These are phyloP conservation scores for Picus viridis DNA, from an alignment of 2,797 vertebrate species.

Conservation along the genomic window DNA sequence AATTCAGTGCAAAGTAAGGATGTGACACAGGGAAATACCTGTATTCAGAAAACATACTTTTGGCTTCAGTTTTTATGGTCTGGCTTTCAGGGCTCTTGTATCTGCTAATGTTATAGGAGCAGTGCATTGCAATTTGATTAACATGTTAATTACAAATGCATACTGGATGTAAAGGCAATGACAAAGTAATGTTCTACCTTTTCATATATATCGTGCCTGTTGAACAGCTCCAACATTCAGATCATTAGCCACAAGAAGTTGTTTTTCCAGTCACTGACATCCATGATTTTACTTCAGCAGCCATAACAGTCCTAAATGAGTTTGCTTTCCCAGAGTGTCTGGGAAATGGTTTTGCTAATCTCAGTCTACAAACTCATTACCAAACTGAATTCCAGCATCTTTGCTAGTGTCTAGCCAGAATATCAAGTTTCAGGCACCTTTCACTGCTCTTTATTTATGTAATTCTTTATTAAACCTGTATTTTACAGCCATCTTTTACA, in stretches of 20 bases:
- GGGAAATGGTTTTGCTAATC: constrained; percentile 64
- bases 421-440: constrained; percentile 68
- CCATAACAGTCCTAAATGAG: constrained; percentile 52
- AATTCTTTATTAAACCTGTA: constrained; percentile 70
- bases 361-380: constrained; percentile 57
- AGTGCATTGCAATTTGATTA: background rate
- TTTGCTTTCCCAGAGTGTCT: constrained; percentile 57
- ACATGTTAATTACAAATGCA: background rate
- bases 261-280: background rate
- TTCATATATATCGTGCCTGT: background rate
- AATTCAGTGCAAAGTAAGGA: background rate
- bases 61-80: background rate
- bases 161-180: background rate
- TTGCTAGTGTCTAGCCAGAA: constrained; percentile 66
- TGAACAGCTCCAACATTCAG: background rate
- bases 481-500: constrained; percentile 67
- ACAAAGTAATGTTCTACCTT: background rate
- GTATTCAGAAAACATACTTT: background rate
- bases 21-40: background rate
- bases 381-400: constrained; percentile 59
- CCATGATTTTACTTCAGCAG: constrained; percentile 60
- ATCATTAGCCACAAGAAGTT: constrained; percentile 8
- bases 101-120: background rate
- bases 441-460: constrained; percentile 69
- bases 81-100: background rate